Conservation (phyloP, 2,797 vertebrate genomes). For the Tokudaia muenninki region DNA sequence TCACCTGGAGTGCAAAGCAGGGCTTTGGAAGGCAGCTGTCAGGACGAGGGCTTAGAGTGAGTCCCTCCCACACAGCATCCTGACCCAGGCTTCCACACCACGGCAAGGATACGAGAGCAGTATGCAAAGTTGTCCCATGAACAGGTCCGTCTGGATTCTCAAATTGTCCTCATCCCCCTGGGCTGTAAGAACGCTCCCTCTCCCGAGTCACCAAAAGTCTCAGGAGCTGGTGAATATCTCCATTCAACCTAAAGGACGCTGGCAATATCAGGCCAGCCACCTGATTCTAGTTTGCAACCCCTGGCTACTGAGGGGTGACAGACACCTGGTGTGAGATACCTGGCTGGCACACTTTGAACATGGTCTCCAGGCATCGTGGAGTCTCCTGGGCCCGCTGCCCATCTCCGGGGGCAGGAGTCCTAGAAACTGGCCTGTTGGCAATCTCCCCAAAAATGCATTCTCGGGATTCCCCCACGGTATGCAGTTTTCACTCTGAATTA, state of each 20-base stretch:
- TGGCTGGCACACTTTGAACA: accelerated
- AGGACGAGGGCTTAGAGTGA: neutral
- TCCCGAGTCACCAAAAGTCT: neutral
- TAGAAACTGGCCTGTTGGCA: slow-evolving; percentile 54
- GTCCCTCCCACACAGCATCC: accelerated
- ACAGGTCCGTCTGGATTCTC: neutral
- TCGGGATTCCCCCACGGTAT: slow-evolving; percentile 26
- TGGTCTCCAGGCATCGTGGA: neutral
- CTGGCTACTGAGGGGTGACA: neutral
- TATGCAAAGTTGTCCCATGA: accelerated
- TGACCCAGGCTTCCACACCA: accelerated
- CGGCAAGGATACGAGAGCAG: accelerated
- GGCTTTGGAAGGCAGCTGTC: too few relatives aligned
- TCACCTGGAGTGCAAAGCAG: neutral
- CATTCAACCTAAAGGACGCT: neutral
- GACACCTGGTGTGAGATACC: neutral
- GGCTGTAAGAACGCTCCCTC: accelerated
- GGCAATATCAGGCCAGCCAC: accelerated
- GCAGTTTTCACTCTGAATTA: slow-evolving; percentile 75
- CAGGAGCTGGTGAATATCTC: neutral
- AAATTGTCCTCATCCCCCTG: accelerated
- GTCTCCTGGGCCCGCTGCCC: neutral
- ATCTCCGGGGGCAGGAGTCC: neutral
- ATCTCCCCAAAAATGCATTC: slow-evolving; percentile 6
- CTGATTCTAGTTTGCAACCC: accelerated